Conservation (phyloP, 2,888 invertebrate genomes). For the Amphipoea oculea region DNA sequence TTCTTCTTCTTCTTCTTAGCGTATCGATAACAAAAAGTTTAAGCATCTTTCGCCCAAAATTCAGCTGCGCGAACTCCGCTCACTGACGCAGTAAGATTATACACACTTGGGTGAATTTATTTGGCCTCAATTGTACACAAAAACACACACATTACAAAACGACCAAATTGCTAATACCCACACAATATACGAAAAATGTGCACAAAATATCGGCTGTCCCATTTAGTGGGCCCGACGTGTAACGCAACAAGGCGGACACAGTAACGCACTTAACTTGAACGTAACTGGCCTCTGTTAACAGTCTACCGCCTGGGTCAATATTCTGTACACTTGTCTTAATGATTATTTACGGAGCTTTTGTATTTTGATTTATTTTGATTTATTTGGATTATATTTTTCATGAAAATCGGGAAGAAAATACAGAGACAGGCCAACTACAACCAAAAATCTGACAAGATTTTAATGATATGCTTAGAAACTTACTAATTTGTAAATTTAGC, state of each 20-base stretch:
- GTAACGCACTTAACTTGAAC: constrained; percentile 65
- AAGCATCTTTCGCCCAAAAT: no score
- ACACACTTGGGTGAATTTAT: background rate
- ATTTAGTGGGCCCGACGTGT: constrained; percentile 47
- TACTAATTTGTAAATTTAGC: no score
- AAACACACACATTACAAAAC: constrained; percentile 16
- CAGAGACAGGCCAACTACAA: background rate
- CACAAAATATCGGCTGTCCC: constrained; percentile 43
- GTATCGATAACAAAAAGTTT: no score
- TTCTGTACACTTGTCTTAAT: constrained; percentile 54
- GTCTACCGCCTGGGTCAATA: constrained; percentile 45
- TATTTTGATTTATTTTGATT: constrained; percentile 51
- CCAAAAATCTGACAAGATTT: background rate
- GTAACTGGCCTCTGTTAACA: constrained; percentile 57
- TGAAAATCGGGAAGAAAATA: background rate
- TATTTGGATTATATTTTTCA: constrained; percentile 18
- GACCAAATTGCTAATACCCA: constrained; percentile 16
- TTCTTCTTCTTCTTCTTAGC: no score
- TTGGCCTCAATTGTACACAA: constrained; percentile 20
- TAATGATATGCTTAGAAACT: no score
- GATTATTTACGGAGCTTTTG: constrained; percentile 48
- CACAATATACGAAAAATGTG: constrained; percentile 45
- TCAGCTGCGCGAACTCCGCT: no score
- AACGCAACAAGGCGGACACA: constrained; percentile 55
- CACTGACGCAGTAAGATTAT: no score